Evolutionary conservation across 2,113 vertebrate species (phyloP).

Genomic region (Brienomyrus brachyistius): DNA sequence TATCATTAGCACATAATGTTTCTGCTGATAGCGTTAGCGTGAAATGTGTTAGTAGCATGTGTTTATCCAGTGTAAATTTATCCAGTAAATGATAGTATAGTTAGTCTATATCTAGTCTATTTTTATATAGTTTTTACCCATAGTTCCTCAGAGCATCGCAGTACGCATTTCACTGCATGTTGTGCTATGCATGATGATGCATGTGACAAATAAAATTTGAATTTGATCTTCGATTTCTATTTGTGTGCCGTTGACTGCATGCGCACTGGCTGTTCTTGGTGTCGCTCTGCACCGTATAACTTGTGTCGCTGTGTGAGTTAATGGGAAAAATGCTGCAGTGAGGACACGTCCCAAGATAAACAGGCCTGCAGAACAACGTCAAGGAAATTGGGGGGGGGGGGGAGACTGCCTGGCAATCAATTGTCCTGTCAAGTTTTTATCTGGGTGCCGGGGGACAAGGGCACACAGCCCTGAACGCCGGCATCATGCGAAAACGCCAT

Average conservation of each 20-base stretch:
- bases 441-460: background rate
- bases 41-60: background rate
- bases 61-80: background rate
- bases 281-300: background rate
- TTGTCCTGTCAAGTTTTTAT: conserved; percentile 6
- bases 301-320: background rate
- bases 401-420: background rate
- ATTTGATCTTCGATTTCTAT: background rate
- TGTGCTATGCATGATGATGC: no score
- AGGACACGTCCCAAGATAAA: background rate
- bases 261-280: background rate
- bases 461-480: background rate
- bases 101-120: no score
- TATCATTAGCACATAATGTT: background rate
- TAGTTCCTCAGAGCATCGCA: no score
- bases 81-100: no score
- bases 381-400: background rate
- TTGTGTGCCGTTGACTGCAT: background rate
- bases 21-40: background rate
- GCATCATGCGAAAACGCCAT: background rate
- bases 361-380: background rate
- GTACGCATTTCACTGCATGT: no score
- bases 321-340: background rate
- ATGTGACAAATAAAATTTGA: no score
- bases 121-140: no score